Base-by-base conservation (phyloP, 1,140 invertebrate genomes). In the Apis florea region DNA sequence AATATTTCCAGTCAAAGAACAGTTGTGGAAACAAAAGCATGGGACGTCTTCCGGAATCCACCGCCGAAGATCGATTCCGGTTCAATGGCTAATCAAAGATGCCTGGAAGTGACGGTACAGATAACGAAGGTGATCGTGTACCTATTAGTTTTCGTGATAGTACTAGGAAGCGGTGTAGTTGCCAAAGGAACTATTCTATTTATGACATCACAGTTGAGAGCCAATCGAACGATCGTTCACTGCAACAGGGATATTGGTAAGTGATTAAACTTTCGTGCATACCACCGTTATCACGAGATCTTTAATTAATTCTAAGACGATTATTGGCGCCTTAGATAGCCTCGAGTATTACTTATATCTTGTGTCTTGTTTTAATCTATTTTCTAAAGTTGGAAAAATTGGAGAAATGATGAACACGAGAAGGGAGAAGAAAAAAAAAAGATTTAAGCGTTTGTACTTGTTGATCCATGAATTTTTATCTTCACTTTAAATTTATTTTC, bases 1-100 rank as follows among this genome's bases (percentile, higher is more conserved):
- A 40, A 40, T 40, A 78, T 91, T 91, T 92, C n/a, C 94, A 98
- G 97, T 90, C 96, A 97, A 92, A 94, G 97, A 85, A 97, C 97
- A 64, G 95, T 97, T 83, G 89, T 93, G 19, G 97, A 98, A 92
- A 98, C 97, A 79, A 98, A 98, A 96, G 97, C 96, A 95, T 99
- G 98, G 98, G 98, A 99, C 95, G 97, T 98, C 21, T 99, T 99
- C 94, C 94, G 97, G 90, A 96, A 98, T 92, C 96, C 97, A 73
- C 98, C 98, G 13, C 96, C 96, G 77, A 97, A 98, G 92, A 95
- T 96, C 89, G 97, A 98, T 92, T 97, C 97, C 83, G 97, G 97
- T 70, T 98, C 97, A 51, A 97, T 97, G 95, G 97, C 97, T 72
- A 97, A 96, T 90, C 97, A 98, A 92, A 96, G 95, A 92, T 98